Conservation (phyloP, 92 coral and sea anemone species). For the Virgularia gustaviana region DNA sequence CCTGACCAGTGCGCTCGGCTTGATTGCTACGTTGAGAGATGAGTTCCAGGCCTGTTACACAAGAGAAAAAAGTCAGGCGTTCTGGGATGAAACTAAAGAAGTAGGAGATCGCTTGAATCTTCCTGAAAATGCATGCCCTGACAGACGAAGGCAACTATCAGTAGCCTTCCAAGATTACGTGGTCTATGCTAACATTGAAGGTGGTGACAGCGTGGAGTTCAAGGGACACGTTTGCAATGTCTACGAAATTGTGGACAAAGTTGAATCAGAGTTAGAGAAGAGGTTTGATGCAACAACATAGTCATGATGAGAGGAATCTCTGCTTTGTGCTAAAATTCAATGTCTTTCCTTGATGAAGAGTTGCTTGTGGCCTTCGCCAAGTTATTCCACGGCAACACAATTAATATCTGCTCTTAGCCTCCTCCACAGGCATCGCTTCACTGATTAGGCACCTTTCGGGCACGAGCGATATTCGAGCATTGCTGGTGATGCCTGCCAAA, state of each 20-base stretch:
- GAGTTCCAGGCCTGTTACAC: background rate
- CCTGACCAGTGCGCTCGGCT: background rate
- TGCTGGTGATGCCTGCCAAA: too few relatives aligned
- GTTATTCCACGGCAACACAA: background rate
- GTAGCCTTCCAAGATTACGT: background rate
- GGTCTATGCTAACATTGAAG: too few relatives aligned
- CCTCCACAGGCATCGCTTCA: too few relatives aligned
- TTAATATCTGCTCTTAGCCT: background rate
- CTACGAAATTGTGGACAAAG: background rate
- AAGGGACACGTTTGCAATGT: too few relatives aligned
- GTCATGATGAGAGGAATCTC: background rate
- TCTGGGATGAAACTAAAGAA: too few relatives aligned
- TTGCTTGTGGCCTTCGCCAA: background rate
- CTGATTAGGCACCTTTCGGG: too few relatives aligned
- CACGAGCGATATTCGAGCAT: too few relatives aligned
- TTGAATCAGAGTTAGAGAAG: too few relatives aligned
- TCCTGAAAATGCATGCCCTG: background rate
- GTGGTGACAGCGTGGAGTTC: too few relatives aligned
- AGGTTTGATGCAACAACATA: background rate
- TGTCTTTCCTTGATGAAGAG: background rate
- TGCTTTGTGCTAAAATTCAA: background rate
- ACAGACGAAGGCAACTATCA: background rate
- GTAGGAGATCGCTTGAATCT: background rate
- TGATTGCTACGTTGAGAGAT: background rate
- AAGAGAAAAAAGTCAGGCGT: background rate